Evolutionary conservation across 2,113 vertebrate genomes (phyloP).

Genomic region (Felis chaus): DNA sequence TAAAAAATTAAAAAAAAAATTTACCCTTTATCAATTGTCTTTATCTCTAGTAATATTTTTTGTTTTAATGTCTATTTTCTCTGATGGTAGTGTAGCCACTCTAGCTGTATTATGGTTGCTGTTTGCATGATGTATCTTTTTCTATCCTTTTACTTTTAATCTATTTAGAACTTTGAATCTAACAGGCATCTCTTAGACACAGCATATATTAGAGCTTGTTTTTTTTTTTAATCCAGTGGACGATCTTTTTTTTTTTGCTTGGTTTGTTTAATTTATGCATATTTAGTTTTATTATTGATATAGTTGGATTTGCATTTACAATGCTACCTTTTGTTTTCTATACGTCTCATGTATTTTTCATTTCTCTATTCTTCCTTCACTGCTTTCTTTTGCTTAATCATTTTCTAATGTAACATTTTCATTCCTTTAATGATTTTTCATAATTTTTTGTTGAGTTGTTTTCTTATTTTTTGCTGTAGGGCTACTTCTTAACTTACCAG

Average conservation of each 20-base stretch:
- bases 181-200: not conserved
- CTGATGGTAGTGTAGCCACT: not conserved
- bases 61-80: not conserved
- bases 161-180: not conserved
- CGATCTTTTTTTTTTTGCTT: not conserved
- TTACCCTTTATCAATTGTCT: not conserved
- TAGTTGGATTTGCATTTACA: not conserved
- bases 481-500: not conserved
- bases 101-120: not conserved
- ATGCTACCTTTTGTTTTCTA: not conserved
- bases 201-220: not conserved
- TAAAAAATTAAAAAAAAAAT: not conserved
- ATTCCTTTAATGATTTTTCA: not conserved
- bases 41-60: not conserved
- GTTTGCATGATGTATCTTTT: not conserved
- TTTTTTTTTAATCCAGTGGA: not conserved
- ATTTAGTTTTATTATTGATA: not conserved
- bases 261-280: not conserved
- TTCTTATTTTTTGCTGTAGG: not conserved
- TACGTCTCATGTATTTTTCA: not conserved
- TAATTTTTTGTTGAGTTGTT: not conserved
- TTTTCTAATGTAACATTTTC: not conserved
- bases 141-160: not conserved
- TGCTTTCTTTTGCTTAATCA: not conserved
- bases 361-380: not conserved